These are phyloP conservation scores for Stegophylla sp. DNA, from an alignment of 2,888 invertebrate species.

Conservation along the genomic window DNA sequence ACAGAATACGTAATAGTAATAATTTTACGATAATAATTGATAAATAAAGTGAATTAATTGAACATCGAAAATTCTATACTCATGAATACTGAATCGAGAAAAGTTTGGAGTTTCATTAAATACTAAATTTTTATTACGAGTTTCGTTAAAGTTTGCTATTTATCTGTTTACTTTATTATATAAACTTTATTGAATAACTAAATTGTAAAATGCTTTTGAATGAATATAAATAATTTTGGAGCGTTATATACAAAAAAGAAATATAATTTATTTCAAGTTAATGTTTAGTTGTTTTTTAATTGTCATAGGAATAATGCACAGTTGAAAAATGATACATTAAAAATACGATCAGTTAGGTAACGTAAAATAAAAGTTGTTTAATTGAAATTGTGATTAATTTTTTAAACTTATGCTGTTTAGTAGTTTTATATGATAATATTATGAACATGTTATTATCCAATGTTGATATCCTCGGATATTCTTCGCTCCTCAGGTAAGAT, in stretches of 20 bases:
- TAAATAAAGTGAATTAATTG: not conserved
- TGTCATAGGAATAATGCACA: not conserved
- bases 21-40: not conserved
- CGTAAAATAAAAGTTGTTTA: no score
- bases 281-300: constrained; percentile 1
- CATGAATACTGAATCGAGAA: constrained; percentile 3
- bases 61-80: constrained; percentile 1
- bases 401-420: no score
- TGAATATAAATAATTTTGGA: constrained; percentile 1
- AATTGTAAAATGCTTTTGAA: constrained; percentile 29
- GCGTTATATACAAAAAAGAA: not conserved
- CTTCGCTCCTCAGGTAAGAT: no score
- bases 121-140: not conserved
- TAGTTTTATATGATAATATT: no score
- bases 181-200: constrained; percentile 33
- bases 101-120: constrained; percentile 33
- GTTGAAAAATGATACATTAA: no score
- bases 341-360: no score
- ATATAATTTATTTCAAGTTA: constrained; percentile 17
- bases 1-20: no score
- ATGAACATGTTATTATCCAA: no score
- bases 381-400: no score
- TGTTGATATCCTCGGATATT: no score
- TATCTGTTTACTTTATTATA: constrained; percentile 41
- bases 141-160: constrained; percentile 30